Conservation (phyloP, 2,113 vertebrate species). For the Microtus pennsylvanicus region DNA sequence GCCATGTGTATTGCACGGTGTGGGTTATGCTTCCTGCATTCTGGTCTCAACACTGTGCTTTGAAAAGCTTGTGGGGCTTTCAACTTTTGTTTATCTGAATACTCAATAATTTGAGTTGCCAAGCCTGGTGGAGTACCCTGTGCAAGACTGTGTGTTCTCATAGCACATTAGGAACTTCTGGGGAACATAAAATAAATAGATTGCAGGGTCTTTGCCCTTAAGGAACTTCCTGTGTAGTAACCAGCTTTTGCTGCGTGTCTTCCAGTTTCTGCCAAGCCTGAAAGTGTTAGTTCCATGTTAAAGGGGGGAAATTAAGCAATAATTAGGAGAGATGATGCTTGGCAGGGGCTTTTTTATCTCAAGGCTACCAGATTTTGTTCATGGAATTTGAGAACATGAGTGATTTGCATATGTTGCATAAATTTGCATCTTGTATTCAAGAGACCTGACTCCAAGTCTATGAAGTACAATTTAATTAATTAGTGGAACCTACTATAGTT, state of each 20-base stretch:
- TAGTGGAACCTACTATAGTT: constrained; percentile 76
- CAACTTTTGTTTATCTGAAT: constrained; percentile 34
- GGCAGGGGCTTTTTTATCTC: constrained; percentile 83
- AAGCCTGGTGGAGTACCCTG: background rate
- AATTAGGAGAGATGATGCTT: constrained; percentile 83
- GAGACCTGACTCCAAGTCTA: constrained; percentile 80
- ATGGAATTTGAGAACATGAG: constrained; percentile 83
- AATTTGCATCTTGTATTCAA: constrained; percentile 85
- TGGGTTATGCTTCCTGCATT: constrained; percentile 27
- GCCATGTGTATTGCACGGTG: background rate
- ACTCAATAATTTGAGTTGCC: background rate
- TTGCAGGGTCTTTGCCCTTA: constrained; percentile 72
- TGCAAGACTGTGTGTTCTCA: constrained; percentile 18
- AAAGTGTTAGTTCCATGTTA: constrained; percentile 79
- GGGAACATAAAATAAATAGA: constrained; percentile 68
- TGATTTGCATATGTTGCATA: constrained; percentile 85
- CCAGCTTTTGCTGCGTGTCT: constrained; percentile 70
- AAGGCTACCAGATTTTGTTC: constrained; percentile 85
- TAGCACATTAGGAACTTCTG: constrained; percentile 38
- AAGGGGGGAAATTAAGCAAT: constrained; percentile 79
- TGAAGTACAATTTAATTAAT: constrained; percentile 84
- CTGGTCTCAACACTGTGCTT: background rate
- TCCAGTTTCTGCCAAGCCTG: constrained; percentile 77
- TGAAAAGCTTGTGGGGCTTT: background rate
- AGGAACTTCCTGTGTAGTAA: constrained; percentile 76